These are phyloP conservation scores for Nomada fucata DNA, from an alignment of 2,888 invertebrate species.

Conservation along the genomic window DNA sequence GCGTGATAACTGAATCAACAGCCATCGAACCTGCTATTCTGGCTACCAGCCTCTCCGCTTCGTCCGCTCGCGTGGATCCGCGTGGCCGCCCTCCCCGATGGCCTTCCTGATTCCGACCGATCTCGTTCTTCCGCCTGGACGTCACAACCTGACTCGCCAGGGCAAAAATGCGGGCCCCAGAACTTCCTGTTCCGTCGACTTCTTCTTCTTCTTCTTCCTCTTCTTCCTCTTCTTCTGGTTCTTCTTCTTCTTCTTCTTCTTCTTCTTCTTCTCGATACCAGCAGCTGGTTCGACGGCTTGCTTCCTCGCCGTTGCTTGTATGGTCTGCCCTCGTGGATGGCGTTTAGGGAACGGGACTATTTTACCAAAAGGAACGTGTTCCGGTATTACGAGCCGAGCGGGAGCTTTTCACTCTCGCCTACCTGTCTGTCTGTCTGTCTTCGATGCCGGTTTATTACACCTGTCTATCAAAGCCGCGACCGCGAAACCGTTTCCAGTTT, in stretches of 20 bases:
- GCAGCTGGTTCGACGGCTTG: slow-evolving; percentile 54
- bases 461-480: slow-evolving; percentile 61
- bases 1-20: slow-evolving; percentile 67
- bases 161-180: slow-evolving; percentile 53
- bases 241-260: slow-evolving; percentile 5
- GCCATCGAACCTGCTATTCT: slow-evolving; percentile 66
- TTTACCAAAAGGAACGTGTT: slow-evolving; percentile 39
- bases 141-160: slow-evolving; percentile 45
- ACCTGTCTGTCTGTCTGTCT: slow-evolving; percentile 30
- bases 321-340: slow-evolving; percentile 17
- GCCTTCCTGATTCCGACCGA: slow-evolving; percentile 49
- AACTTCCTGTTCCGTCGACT: slow-evolving; percentile 43
- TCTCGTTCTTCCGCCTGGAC: slow-evolving; percentile 60
- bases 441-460: slow-evolving; percentile 58
- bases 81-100: slow-evolving; percentile 40
- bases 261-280: background rate
- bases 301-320: slow-evolving; percentile 13
- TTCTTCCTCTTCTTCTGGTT: background rate
- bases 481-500: slow-evolving; percentile 64
- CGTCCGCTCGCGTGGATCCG: slow-evolving; percentile 29
- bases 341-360: slow-evolving; percentile 27
- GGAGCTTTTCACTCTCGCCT: slow-evolving; percentile 54
- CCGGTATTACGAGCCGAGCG: slow-evolving; percentile 5
- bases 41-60: slow-evolving; percentile 24
- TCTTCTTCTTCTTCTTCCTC: slow-evolving; percentile 8